Evolutionary conservation across 1,140 invertebrate genomes (phyloP), one percentile per base, ranked within the genome.

Genomic region (Oryzaephilus surinamensis): DNA sequence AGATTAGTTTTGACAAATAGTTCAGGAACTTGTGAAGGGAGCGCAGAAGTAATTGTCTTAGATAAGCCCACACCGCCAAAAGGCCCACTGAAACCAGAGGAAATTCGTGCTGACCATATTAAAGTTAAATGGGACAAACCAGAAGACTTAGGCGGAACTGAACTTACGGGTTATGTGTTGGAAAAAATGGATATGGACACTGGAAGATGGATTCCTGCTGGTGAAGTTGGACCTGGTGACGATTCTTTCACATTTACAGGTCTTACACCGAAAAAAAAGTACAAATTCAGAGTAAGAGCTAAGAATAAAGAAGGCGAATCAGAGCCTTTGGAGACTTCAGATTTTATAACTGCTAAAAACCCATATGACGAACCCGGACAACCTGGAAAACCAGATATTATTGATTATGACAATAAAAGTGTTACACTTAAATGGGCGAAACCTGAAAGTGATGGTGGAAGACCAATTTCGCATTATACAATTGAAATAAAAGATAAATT

Each of bases 251-350:
- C 79, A 1, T 86, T 98, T 46, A 84, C 90, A 56, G 90, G 91
- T 17, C 73, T 99, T 0, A 92, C 90, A 7, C 91, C 92, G 0
- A 95, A 95, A 51, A 97, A 98, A 65, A 93, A 91, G 53, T 99
- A 99, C 65, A 96, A 97, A 65, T 96, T 99, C 71, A 74, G 96
- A 28, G 95, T 99, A 0, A 94, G 92, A 52, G 96, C 96, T 18
- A 85, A 95, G 18, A 99, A 99, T 63, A 97, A 97, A 59, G 96
- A 97, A 68, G 96, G 96, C 2, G 85, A 94, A 67, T 95, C 94
- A 0, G 93, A 98, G 51, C 91, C 96, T 15, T 65, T 97, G 27
- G 88, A 93, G 62, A 91, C 90, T 16, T 80, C 82, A 7, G 87
- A 90, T 50, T 68, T 82, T 3, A 91, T 94, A 48, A 46, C 81